These are phyloP conservation scores for Nephila pilipes DNA, from an alignment of 1,140 invertebrate species.

Conservation along the genomic window DNA sequence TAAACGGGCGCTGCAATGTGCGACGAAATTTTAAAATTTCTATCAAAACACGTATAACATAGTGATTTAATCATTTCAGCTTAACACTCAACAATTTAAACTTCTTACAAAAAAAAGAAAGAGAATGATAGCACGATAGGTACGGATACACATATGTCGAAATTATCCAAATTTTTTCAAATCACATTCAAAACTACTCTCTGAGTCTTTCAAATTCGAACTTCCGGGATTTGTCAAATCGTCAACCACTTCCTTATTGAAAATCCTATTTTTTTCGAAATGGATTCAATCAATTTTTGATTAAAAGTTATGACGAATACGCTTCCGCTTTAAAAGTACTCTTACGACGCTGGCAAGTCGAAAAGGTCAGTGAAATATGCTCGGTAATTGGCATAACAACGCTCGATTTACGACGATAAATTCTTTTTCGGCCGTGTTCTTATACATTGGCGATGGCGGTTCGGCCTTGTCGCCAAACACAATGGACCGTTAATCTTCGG, in stretches of 20 bases:
- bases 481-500: conserved; percentile 59
- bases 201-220: no score
- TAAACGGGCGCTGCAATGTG: no score
- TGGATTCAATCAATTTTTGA: conserved; percentile 26
- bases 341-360: not conserved
- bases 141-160: no score
- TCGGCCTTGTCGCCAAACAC: conserved; percentile 53
- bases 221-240: not conserved
- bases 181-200: no score
- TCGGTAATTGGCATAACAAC: conserved; percentile 51
- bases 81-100: no score
- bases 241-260: not conserved
- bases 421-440: conserved; percentile 14
- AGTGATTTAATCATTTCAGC: no score
- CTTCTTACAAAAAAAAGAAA: no score
- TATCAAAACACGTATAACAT: no score
- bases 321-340: not conserved
- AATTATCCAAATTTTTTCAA: no score
- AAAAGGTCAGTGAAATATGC: conserved; percentile 60
- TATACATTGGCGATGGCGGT: not conserved
- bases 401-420: conserved; percentile 57
- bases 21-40: no score
- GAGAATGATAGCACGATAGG: no score
- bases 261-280: not conserved
- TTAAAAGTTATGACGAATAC: conserved; percentile 48